Evolutionary conservation across 2,797 vertebrate species (phyloP), one percentile per base, ranked within the genome.

Genomic region (Sebastes paucispinis): DNA sequence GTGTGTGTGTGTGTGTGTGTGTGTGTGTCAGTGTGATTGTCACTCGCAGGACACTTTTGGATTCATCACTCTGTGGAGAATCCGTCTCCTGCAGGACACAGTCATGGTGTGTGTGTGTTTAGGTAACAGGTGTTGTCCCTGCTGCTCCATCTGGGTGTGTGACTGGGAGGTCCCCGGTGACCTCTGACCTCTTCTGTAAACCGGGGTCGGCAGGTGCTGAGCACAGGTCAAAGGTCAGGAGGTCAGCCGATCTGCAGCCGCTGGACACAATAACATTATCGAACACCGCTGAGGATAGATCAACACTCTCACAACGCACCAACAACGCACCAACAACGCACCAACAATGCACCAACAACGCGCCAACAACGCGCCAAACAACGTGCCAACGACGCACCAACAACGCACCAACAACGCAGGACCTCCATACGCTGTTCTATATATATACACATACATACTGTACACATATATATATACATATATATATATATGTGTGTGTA

Each of bases 111-210:
- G 57, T 75, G 65, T 80, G 73, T 85, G 69, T 85, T 75, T 85
- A 36, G 34, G 34, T 36, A 91, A 90, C 92, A 91, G 88, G 92
- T 90, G 83, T 81, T 80, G 59, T 73, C 77, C 69, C 47, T 64
- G 59, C 68, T 83, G 34, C 81, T 91, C 87, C 90, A 91, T 91
- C 87, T 87, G 86, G 68, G 22, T 57, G 32, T 29, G 63, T 59
- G 82, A 75, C 76, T 68, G 59, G 68, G 81, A 69, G 43, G 67
- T 79, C 71, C 59, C 25, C 11, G 2, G 36, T 84, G 87, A 91
- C 74, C 92, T 84, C 63, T 79, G 86, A 92, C 80, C 88, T 74
- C 69, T 71, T 88, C 70, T 67, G 69, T 86, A 77, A 88, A 52
- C 8, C 2, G 24, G 39, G 63, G 78, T 84, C 31, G 4, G 63